A percentile compares a stretch with the other conserved stretches of the same genome.
Evolutionary conservation across 2,888 invertebrate species (phyloP).

Genomic region (Caenorhabditis drosophilae): DNA sequence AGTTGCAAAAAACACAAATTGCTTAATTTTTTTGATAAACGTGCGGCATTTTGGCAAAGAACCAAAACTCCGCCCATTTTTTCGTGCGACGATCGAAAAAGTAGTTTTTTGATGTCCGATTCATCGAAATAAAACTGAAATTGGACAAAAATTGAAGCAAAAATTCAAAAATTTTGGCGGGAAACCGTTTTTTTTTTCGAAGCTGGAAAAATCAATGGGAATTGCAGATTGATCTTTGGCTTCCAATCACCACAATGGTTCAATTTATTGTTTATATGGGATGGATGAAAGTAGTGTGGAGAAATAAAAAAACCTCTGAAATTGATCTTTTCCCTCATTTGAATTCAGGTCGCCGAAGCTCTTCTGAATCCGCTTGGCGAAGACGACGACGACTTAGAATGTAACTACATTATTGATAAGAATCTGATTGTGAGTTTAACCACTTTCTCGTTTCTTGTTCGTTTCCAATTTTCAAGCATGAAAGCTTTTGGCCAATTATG

Average conservation of each 20-base stretch:
- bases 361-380: conserved; percentile 64
- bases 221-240: conserved; percentile 59
- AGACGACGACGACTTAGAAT: conserved; percentile 55
- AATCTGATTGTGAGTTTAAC: conserved; percentile 63
- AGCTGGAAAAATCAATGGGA: not conserved
- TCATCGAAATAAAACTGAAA: no score
- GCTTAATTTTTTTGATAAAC: no score
- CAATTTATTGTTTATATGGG: conserved; percentile 61
- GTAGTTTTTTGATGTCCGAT: no score
- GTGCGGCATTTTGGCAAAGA: no score
- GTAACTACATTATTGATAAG: conserved; percentile 66
- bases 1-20: no score
- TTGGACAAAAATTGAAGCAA: no score
- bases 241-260: conserved; percentile 61
- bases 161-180: no score
- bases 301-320: not conserved
- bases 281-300: conserved; percentile 50
- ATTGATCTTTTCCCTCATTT: conserved; percentile 1
- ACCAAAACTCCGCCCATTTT: no score
- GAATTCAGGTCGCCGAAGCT: conserved; percentile 64
- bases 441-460: conserved; percentile 7
- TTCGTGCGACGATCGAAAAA: no score
- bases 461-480: not conserved
- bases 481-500: no score
- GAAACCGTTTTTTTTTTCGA: not conserved